A percentile compares a stretch with the other conserved stretches of the same genome.
Conservation (phyloP, 2,797 vertebrate genomes). For the Lacerta bilineata region DNA sequence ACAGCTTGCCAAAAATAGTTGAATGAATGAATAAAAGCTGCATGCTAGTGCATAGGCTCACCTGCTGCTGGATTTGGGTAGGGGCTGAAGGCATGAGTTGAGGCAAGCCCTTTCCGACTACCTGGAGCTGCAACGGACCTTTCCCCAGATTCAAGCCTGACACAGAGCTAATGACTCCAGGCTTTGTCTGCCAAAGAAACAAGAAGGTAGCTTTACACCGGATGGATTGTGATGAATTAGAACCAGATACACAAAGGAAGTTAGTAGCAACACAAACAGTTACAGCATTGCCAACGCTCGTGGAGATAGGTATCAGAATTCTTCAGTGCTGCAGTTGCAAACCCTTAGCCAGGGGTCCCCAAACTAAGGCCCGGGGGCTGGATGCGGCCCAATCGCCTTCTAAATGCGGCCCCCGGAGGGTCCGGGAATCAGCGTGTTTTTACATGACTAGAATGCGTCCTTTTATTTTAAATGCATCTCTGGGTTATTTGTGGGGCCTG, state of each 20-base stretch:
- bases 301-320: not conserved
- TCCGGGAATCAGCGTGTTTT: too few relatives aligned
- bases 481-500: too few relatives aligned
- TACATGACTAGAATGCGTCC: too few relatives aligned
- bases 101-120: constrained; percentile 77
- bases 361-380: too few relatives aligned
- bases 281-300: not conserved
- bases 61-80: constrained; percentile 79
- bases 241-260: not conserved
- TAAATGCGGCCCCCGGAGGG: too few relatives aligned
- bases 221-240: not conserved
- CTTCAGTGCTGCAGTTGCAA: not conserved
- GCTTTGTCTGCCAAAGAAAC: constrained; percentile 79
- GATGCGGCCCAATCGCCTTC: too few relatives aligned
- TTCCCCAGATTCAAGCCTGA: constrained; percentile 81
- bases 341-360: not conserved
- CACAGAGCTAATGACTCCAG: constrained; percentile 84
- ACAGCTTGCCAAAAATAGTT: not conserved
- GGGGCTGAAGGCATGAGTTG: constrained; percentile 78
- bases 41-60: constrained; percentile 44
- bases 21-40: not conserved
- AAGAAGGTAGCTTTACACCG: accelerated
- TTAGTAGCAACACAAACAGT: not conserved
- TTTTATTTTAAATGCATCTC: too few relatives aligned
- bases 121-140: constrained; percentile 82